Evolutionary conservation across 2,797 vertebrate species (phyloP), one percentile per base, ranked within the genome.

Genomic region (Enteromius radiatus): DNA sequence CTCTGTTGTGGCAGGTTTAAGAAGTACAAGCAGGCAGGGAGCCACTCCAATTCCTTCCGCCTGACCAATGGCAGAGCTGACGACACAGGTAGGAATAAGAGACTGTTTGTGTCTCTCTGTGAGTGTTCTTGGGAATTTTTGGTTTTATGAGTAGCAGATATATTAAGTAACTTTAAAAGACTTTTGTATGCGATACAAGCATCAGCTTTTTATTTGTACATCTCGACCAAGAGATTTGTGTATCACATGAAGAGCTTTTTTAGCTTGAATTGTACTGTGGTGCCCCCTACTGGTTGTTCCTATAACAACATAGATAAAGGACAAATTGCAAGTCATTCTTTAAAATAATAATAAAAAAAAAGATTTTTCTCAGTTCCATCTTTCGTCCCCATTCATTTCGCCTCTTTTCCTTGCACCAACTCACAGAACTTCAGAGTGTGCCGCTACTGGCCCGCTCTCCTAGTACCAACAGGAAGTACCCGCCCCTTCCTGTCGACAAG

Each of bases 391-490:
- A 38, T 38, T 38, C 38, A 38, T 38, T 88, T 85, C n/a, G 82
- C 85, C 90, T 86, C 88, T 82, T 91, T 83, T 91, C 88, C 88
- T 12, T 88, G 70, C 80, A 33, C 2, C 38, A 64, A 36, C 70
- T 80, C 69, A 1, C 94, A 99, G 98, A 99, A 90, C 95, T 97
- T 21, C 98, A 99, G 93, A 98, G 96, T 26, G 97, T 99, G 91
- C 98, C 98, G 0, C 94, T 99, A 92, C 95, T 99, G 90, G 97
- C 97, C 86, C 96, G 98, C 26, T 98, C 97, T 0, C 97, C 98
- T 89, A 99, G 98, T 94, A 99, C 98, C 92, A 99, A 99, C 93
- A 96, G 98, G 89, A 99, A 98, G 91, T 99, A 99, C 89, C 98
- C 98, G 0, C 97, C 98, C 0, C 94, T 99, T 93, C 96, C 95